Evolutionary conservation across 2,888 invertebrate species (phyloP), one percentile per base, ranked within the genome.

Genomic region (Lasioglossum lativentre): DNA sequence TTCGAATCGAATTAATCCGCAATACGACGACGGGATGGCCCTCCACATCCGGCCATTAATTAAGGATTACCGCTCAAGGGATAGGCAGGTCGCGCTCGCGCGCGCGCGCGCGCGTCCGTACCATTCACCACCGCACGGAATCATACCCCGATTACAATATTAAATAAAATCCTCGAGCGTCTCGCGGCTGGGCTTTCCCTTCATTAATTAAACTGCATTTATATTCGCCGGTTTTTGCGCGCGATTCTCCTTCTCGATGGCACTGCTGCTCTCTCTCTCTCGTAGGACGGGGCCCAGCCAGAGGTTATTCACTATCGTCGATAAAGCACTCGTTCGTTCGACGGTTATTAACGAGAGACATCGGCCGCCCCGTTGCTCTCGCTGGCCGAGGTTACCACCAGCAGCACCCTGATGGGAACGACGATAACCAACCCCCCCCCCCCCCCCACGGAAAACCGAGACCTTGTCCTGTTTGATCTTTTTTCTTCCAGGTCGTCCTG

Each of bases 1-100:
- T 88, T 89, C 77, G 90, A 90, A 86, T 87, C 88, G 87, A 89
- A 90, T 90, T 90, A 90, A 90, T 90, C 88, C 86, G 88, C 82
- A 81, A 88, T 88, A 89, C 84, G 84, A 89, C 79, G 88, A 86
- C 88, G 75, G 66, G 76, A 85, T 82, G 78, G 80, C 78, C 76
- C 78, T 74, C 77, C 79, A 68, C 83, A 83, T 72, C 71, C 81
- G 73, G 86, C 82, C 86, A 89, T 89, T 89, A 89, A 89, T 89
- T 89, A 89, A 89, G 84, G 89, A 85, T 82, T 84, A 80, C 77
- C 71, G 73, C 30, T 52, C 73, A 78, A 81, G 84, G 80, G 80
- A 75, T n/a, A 74, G 27, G 75, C 6, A 56, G 10, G 10, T n/a
- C 52, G 52, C 10, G 52, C 23, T 8, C 42, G 52, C 34, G 27